Base-by-base conservation (phyloP, 1,140 invertebrate species). In the Hormaphis cornu region DNA sequence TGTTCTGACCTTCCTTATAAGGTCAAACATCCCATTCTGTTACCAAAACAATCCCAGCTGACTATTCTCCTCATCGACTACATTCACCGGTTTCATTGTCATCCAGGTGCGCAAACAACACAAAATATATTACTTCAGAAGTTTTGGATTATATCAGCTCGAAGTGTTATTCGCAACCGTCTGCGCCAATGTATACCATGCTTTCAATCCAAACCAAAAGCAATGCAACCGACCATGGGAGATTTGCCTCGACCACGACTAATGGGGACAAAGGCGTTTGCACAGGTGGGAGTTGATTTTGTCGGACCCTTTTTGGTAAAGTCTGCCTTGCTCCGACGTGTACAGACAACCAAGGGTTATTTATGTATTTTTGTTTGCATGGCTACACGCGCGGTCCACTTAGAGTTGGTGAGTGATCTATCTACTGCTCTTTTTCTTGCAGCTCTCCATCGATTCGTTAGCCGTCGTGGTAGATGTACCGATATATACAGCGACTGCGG, bases 301-400 rank as follows among this genome's bases (percentile, higher is more conserved):
- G 76, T 75, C 12, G 79, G 80, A 0, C 80, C 79, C 0, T 77
- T 82, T 40, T 9, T 18, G 12, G 44, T 73, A 20, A 46, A 40
- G 18, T 37, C 24, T 3, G n/a, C n/a, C 22, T 12, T 18, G 7
- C 16, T 20, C 40, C 22, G 42, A 18, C 20, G 70, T 54, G 30
- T 69, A 6, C n/a, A 69, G 30, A 14, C 44, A 5, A 44, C 35
- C 22, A 82, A 82, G 70, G 74, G 72, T 1, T 81, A 80, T 69
- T 53, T 80, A 8, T 75, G 73, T 24, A 3, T 81, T 9, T 81
- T 81, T 71, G 76, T 80, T 3, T 82, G 79, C 59, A 76, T 80
- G 18, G 50, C 72, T 1, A 79, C 78, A 3, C 75, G 74, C 46
- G 80, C 78, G 3, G 69, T 80, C 24, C 79, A 81, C 69, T 66